Evolutionary conservation across 92 coral and sea anemone species (phyloP).

Genomic region (Nematostella vectensis): DNA sequence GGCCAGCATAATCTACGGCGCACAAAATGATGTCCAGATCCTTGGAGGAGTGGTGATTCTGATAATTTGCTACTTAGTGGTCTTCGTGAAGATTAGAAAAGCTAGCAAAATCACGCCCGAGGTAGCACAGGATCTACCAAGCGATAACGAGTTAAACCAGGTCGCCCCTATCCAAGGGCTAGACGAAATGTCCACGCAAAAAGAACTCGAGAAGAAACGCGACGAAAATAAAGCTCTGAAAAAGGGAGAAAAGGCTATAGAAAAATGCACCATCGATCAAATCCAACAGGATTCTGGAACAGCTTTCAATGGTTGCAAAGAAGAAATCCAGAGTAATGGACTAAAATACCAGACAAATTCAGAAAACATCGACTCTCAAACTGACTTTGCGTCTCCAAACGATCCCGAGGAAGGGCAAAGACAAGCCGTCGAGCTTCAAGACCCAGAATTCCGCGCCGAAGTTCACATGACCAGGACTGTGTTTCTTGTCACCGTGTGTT

Average conservation of each 20-base stretch:
- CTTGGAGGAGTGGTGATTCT: constrained; percentile 12
- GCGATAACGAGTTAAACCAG: too few species aligned
- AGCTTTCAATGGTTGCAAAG: too few species aligned
- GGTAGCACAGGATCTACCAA: too few species aligned
- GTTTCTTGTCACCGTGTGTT: constrained; percentile 15
- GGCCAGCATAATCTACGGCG: constrained; percentile 17
- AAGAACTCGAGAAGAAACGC: background rate
- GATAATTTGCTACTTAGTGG: constrained; percentile 9
- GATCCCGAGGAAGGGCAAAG: background rate
- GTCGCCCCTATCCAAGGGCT: too few species aligned
- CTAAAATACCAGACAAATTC: too few species aligned
- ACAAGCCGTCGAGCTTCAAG: background rate
- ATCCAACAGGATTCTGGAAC: too few species aligned
- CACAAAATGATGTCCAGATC: constrained; percentile 14
- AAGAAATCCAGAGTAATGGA: too few species aligned
- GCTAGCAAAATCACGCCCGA: background rate
- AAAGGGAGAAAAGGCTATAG: background rate
- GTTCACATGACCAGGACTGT: constrained; percentile 11
- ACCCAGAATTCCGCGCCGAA: constrained; percentile 4
- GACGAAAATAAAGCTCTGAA: background rate
- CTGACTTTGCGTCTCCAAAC: too few species aligned
- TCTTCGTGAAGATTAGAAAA: constrained; percentile 12
- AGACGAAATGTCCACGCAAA: background rate
- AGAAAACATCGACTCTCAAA: too few species aligned
- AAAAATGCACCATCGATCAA: too few species aligned